Evolutionary conservation across 2,113 vertebrate species (phyloP).

Genomic region (Crotalus horridus): DNA sequence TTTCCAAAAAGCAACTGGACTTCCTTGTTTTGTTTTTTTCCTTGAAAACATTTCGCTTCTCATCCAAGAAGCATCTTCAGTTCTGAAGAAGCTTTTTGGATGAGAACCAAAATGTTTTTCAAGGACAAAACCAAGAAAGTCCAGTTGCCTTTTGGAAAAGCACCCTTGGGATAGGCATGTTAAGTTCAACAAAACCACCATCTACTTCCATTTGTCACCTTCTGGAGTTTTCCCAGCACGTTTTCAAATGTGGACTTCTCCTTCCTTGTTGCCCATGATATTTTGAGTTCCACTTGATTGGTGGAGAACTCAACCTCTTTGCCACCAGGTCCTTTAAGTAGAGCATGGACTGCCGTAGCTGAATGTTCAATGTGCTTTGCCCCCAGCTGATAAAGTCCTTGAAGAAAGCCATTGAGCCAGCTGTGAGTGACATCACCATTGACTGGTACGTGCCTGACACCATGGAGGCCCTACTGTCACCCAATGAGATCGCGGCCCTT

Average conservation of each 20-base stretch:
- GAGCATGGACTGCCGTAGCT: neutral
- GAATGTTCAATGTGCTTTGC: neutral
- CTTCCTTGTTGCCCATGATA: neutral
- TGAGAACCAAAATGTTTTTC: too few relatives aligned
- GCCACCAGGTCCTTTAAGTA: neutral
- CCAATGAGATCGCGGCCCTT: slow-evolving; percentile 88
- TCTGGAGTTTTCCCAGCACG: neutral
- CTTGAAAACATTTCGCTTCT: too few relatives aligned
- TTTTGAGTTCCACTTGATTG: neutral
- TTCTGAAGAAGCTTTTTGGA: too few relatives aligned
- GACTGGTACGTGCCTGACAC: slow-evolving; percentile 96
- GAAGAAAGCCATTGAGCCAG: slow-evolving; percentile 94
- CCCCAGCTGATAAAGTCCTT: slow-evolving; percentile 87
- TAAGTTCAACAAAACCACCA: neutral
- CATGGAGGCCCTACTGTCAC: slow-evolving; percentile 91
- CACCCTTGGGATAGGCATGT: neutral
- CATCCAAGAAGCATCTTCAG: too few relatives aligned
- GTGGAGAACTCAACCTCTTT: neutral
- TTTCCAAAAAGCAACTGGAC: too few relatives aligned
- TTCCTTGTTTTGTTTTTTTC: too few relatives aligned
- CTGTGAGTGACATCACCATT: slow-evolving; percentile 88
- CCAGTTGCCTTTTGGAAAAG: too few relatives aligned
- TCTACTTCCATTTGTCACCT: neutral
- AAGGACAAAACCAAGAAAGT: too few relatives aligned
- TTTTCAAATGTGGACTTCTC: neutral